Evolutionary conservation across 1,140 invertebrate species (phyloP).

Genomic region (Papilio helenus): DNA sequence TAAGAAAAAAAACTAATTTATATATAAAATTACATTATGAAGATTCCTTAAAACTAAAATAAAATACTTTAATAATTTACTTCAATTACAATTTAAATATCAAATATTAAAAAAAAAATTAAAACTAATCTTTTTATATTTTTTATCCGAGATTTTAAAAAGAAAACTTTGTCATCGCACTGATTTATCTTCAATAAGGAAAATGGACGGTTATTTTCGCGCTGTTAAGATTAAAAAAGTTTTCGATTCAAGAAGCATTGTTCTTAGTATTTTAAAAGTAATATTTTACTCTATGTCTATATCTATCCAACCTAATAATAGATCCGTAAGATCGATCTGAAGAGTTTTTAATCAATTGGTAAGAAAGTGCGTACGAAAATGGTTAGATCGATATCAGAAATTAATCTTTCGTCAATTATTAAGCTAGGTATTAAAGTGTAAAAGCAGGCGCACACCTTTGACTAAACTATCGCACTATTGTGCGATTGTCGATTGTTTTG

Average conservation of each 20-base stretch:
- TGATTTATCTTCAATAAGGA: background rate
- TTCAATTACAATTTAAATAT: too few relatives aligned
- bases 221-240: background rate
- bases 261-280: background rate
- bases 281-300: background rate
- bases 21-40: too few relatives aligned
- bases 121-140: background rate
- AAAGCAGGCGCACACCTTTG: too few relatives aligned
- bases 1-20: background rate
- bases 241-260: constrained; percentile 6
- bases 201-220: constrained; percentile 14
- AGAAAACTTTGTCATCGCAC: background rate
- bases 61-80: too few relatives aligned
- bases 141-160: background rate
- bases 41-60: too few relatives aligned
- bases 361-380: too few relatives aligned
- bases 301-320: background rate
- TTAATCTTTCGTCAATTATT: too few relatives aligned
- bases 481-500: too few relatives aligned
- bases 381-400: too few relatives aligned
- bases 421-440: too few relatives aligned
- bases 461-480: too few relatives aligned
- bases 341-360: too few relatives aligned
- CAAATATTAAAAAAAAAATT: background rate
- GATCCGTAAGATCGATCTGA: background rate